A percentile compares a stretch with the other conserved stretches of the same genome.
phyloP scores from a whole-genome alignment of 2,113 vertebrate genomes.

The Strix aluco region DNA sequence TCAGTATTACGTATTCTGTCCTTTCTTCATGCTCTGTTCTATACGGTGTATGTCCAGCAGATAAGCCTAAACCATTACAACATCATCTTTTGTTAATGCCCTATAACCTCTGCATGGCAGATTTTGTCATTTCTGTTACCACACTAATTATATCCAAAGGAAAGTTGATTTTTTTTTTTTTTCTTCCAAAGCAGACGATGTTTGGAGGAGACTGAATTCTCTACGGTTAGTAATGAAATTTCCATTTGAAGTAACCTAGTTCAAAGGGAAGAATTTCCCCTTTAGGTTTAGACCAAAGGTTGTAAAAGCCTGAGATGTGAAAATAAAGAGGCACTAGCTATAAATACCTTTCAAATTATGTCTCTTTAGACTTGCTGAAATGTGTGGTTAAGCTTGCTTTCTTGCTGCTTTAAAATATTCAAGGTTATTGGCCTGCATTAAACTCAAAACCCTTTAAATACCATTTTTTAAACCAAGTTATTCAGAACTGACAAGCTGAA shows the following conservation, averaged over 20 bases:
- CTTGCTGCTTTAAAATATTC: conserved; percentile 50
- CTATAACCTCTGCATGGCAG: neutral
- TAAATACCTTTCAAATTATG: conserved; percentile 52
- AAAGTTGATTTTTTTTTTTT: conserved; percentile 1
- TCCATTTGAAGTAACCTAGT: conserved; percentile 64
- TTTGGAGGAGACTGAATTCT: conserved; percentile 28
- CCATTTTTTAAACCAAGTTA: conserved; percentile 35
- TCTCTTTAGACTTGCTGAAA: conserved; percentile 67
- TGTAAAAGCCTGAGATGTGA: conserved; percentile 64
- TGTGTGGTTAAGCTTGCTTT: conserved; percentile 64
- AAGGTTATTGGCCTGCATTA: conserved; percentile 65
- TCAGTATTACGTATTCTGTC: neutral
- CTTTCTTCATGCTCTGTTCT: neutral
- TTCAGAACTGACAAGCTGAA: conserved; percentile 8
- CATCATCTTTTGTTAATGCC: neutral
- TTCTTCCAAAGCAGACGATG: conserved; percentile 24
- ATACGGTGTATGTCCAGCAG: neutral
- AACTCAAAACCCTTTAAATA: conserved; percentile 52
- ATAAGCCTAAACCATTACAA: neutral
- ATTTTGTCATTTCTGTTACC: conserved; percentile 15
- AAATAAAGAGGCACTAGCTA: conserved; percentile 52
- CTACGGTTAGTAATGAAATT: conserved; percentile 64
- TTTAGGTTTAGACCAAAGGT: conserved; percentile 67
- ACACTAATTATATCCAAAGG: conserved; percentile 41
- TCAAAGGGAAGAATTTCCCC: conserved; percentile 52